Evolutionary conservation across 2,888 invertebrate species (phyloP).

Genomic region (Noctua pronuba): DNA sequence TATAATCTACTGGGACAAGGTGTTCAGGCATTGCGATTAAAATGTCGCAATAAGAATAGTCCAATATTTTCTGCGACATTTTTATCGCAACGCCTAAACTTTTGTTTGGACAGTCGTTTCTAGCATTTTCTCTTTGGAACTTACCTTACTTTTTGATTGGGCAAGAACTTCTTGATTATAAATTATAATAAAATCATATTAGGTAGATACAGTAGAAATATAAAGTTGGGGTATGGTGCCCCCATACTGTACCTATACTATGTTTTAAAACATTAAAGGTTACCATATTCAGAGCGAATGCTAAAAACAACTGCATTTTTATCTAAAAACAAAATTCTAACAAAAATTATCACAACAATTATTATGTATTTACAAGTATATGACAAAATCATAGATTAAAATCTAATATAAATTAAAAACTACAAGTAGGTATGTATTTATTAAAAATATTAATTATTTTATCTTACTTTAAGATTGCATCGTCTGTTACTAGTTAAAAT

Average conservation of each 20-base stretch:
- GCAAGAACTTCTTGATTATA: constrained; percentile 11
- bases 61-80: constrained; percentile 47
- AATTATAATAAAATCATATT: not conserved
- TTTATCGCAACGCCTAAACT: constrained; percentile 33
- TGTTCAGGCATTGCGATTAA: constrained; percentile 29
- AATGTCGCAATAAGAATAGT: constrained; percentile 36
- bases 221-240: not conserved
- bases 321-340: constrained; percentile 54
- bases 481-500: constrained; percentile 48
- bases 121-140: constrained; percentile 27
- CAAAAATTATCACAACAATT: constrained; percentile 76
- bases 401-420: constrained; percentile 66
- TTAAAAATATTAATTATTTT: constrained; percentile 65
- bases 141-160: not conserved
- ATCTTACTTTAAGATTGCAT: constrained; percentile 60
- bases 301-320: constrained; percentile 31
- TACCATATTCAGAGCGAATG: not conserved
- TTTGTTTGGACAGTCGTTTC: constrained; percentile 21
- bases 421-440: constrained; percentile 61
- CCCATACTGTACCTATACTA: not conserved
- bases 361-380: constrained; percentile 70
- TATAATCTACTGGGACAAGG: constrained; percentile 61
- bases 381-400: constrained; percentile 52
- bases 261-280: not conserved
- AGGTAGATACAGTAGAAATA: not conserved